Evolutionary conservation across 2,888 invertebrate species (phyloP).

Genomic region (Xestia rhomboidea): DNA sequence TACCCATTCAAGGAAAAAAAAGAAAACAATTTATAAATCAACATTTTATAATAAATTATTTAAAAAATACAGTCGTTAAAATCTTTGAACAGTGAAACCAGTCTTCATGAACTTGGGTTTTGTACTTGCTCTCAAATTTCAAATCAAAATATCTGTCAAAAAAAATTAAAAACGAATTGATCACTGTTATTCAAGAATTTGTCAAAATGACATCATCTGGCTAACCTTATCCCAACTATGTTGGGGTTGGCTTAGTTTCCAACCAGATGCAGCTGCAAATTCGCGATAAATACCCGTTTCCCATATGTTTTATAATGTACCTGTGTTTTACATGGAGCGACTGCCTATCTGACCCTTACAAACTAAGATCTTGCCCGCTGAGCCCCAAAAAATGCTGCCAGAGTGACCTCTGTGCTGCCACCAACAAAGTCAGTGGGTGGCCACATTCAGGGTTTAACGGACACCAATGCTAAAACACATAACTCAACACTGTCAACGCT

Average conservation of each 20-base stretch:
- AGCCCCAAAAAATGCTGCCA: too few relatives aligned
- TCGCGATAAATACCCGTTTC: too few relatives aligned
- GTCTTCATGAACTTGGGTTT: neutral
- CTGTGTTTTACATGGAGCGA: too few relatives aligned
- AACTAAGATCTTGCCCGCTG: too few relatives aligned
- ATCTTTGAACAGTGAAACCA: neutral
- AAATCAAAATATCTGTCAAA: neutral
- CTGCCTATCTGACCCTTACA: too few relatives aligned
- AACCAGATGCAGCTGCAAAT: too few relatives aligned
- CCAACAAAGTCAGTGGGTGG: too few relatives aligned
- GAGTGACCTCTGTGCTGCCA: too few relatives aligned
- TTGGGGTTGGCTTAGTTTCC: neutral
- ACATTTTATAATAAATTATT: neutral
- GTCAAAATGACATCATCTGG: neutral
- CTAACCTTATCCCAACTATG: neutral
- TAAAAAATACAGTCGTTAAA: neutral
- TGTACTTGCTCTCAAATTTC: neutral
- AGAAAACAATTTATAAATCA: neutral
- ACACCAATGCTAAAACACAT: too few relatives aligned
- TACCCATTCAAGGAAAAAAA: neutral
- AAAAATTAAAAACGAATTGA: neutral
- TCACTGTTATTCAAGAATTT: neutral
- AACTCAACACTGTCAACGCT: too few relatives aligned
- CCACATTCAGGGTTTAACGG: too few relatives aligned
- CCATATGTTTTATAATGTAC: too few relatives aligned